Evolutionary conservation across 2,888 invertebrate species (phyloP).

Genomic region (Galerucella calmariensis): DNA sequence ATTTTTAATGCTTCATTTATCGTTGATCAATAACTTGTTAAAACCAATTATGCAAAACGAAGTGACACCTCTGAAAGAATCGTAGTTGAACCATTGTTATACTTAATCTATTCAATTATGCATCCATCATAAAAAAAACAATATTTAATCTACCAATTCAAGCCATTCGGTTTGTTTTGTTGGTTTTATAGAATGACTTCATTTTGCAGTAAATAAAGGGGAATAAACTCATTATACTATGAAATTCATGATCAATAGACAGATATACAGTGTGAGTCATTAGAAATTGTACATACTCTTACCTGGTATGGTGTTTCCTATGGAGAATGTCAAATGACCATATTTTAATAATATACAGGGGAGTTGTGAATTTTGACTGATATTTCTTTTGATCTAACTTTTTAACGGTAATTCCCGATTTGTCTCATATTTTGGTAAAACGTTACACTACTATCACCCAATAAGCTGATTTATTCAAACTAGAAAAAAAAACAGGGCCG

Average conservation of each 20-base stretch:
- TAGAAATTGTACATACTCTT: too few relatives aligned
- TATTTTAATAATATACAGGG: too few relatives aligned
- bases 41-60: not conserved
- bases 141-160: not conserved
- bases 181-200: not conserved
- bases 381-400: too few relatives aligned
- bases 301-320: not conserved
- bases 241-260: not conserved
- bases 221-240: not conserved
- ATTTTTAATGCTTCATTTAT: conserved; percentile 1
- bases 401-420: too few relatives aligned
- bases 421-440: too few relatives aligned
- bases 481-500: too few relatives aligned
- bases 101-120: conserved; percentile 1
- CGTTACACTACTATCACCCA: too few relatives aligned
- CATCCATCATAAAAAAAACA: not conserved
- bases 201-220: not conserved
- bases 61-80: not conserved
- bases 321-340: too few relatives aligned
- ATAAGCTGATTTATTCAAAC: too few relatives aligned
- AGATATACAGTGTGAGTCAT: not conserved
- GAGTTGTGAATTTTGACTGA: too few relatives aligned
- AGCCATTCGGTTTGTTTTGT: not conserved
- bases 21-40: not conserved
- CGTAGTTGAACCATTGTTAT: too few relatives aligned